Base-by-base conservation (phyloP, 2,888 invertebrate species). In the Hedychridium roseum region DNA sequence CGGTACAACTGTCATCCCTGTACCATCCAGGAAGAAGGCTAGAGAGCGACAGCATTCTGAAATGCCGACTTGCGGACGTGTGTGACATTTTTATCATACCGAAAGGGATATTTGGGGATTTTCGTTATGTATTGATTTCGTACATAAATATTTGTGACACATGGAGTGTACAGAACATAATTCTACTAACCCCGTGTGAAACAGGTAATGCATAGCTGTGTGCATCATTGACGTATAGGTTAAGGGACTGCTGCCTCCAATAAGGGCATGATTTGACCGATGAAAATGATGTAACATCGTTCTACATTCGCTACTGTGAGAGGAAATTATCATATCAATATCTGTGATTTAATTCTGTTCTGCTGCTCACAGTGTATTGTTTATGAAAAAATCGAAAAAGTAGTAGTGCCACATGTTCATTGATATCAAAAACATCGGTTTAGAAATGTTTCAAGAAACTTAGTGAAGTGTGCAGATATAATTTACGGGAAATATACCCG, bases 41-140 rank as follows among this genome's bases (percentile, higher is more conserved):
- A 23, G 23, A 23, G 5, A 23, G 23, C 9, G 9, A 23, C 23
- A 23, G 23, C 51, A 35, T 57, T 54, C 54, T 57, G 63, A 68
- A 66, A 68, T 67, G 66, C 61, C 68, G 67, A 68, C 60, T 63
- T 60, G 60, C 64, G 62, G 66, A 66, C 60, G 68, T 64, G 64
- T 70, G 64, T 70, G 64, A 66, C 61, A 61, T 59, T 60, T 64
- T 60, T 54, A 62, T 57, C 56, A 54, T 54, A 58, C n/a, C n/a
- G n/a, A n/a, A n/a, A 45, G 46, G 46, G 50, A 48, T 50, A 46
- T 54, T 54, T 45, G 45, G 45, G 40, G 50, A 44, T 51, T 54
- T 53, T 62, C 60, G 57, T 64, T 64, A 69, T 64, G 56, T 64
- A 68, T 66, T 59, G 52, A 64, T 64, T 65, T 51, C 43, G 53